A percentile compares a stretch with the other conserved stretches of the same genome.
These are phyloP conservation scores for Drosophila arizonae DNA, from an alignment of 1,140 invertebrate species.

Conservation along the genomic window DNA sequence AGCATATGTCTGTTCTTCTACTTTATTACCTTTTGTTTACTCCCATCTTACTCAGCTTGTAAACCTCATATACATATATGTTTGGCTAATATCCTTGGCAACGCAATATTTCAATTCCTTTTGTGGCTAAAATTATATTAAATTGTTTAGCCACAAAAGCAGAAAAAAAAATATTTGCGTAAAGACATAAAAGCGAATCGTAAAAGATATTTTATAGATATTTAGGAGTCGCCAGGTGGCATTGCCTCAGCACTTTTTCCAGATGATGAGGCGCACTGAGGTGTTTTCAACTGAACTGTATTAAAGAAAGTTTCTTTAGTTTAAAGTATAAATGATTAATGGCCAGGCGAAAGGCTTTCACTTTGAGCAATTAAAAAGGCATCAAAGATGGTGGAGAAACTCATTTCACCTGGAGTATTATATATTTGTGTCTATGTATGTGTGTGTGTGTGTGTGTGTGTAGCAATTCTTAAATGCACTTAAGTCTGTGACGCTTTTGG, in stretches of 20 bases:
- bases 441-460: too few relatives aligned
- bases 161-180: not conserved
- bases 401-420: slow-evolving; percentile 10
- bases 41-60: not conserved
- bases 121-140: slow-evolving; percentile 15
- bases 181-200: not conserved
- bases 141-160: not conserved
- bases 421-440: not conserved
- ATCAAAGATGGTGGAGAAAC: not conserved
- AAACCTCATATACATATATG: not conserved
- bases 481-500: slow-evolving; percentile 50
- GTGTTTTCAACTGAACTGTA: slow-evolving; percentile 9
- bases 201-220: slow-evolving; percentile 5
- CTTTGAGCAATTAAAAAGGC: not conserved
- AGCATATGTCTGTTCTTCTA: too few relatives aligned
- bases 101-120: not conserved
- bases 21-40: not conserved
- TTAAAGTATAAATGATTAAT: slow-evolving; percentile 16
- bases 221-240: slow-evolving; percentile 5
- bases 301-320: not conserved
- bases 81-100: not conserved
- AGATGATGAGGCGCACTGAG: not conserved
- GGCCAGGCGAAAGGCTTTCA: not conserved
- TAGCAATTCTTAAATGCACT: slow-evolving; percentile 21
- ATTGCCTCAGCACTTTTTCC: not conserved